A percentile compares a stretch with the other conserved stretches of the same genome.
phyloP scores from a whole-genome alignment of 2,113 vertebrate genomes.

The Microcebus tavaratra region DNA sequence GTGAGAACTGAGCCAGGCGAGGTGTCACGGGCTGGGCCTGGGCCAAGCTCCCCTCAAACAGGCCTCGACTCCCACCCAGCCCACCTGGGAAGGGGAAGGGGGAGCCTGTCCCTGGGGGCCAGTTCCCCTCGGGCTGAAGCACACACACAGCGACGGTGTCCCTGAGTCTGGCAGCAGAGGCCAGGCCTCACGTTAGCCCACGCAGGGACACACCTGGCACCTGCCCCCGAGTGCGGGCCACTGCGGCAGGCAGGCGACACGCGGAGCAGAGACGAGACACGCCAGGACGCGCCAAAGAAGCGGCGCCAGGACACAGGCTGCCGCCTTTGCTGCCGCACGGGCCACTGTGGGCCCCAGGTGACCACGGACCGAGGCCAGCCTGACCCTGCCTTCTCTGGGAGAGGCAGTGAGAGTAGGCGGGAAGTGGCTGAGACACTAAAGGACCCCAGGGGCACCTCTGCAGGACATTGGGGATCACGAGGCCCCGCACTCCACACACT shows the following conservation, averaged over 20 bases:
- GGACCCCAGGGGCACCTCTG: neutral
- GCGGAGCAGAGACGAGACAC: neutral
- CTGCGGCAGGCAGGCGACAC: too few species aligned
- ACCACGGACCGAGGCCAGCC: too few species aligned
- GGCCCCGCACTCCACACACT: neutral
- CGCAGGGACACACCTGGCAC: accelerated
- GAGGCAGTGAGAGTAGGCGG: neutral
- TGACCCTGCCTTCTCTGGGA: neutral
- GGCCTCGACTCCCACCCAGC: too few species aligned
- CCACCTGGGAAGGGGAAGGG: too few species aligned
- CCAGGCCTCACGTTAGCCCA: neutral
- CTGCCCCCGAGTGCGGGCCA: accelerated
- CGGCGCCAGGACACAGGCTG: neutral
- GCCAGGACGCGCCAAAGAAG: neutral
- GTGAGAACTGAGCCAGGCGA: too few species aligned
- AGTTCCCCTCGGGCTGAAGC: too few species aligned
- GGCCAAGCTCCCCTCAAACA: too few species aligned
- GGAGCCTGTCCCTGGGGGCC: too few species aligned
- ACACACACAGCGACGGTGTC: too few species aligned
- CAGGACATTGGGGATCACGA: neutral
- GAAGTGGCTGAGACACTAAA: accelerated
- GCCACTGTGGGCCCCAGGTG: neutral
- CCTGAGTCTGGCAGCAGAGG: too few species aligned
- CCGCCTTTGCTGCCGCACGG: accelerated
- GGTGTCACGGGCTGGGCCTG: too few species aligned